Evolutionary conservation across 2,113 vertebrate genomes (phyloP).

Genomic region (Herpailurus yagouaroundi): DNA sequence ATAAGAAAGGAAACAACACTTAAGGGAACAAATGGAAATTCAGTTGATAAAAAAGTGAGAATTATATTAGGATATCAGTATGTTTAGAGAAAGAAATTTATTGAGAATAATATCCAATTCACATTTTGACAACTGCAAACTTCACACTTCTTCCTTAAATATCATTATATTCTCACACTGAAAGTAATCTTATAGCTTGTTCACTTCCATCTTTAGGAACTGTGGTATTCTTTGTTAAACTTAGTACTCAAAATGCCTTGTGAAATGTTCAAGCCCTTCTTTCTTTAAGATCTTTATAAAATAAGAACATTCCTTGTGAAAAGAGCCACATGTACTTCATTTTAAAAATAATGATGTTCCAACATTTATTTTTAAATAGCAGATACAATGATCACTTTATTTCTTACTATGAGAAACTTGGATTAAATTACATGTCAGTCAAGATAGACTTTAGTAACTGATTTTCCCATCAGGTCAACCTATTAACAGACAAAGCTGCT

Average conservation of each 20-base stretch:
- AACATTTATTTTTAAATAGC: neutral
- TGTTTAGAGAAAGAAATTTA: neutral
- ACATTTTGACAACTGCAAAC: neutral
- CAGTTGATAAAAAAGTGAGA: neutral
- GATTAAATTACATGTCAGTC: conserved; percentile 59
- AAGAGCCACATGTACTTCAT: neutral
- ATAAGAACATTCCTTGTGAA: neutral
- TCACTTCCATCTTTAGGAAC: neutral
- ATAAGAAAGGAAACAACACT: neutral
- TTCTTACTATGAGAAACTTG: neutral
- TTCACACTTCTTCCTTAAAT: neutral
- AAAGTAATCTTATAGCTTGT: neutral
- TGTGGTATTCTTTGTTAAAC: neutral
- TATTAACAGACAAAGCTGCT: neutral
- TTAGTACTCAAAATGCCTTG: neutral
- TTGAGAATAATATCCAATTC: neutral
- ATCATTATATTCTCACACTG: neutral
- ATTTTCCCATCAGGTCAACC: conserved; percentile 36
- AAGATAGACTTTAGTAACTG: conserved; percentile 47
- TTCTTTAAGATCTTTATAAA: neutral
- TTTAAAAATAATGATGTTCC: neutral
- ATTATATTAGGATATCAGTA: neutral
- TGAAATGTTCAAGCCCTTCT: neutral
- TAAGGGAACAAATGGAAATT: neutral
- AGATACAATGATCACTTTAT: neutral